Evolutionary conservation across 30 jellyfish, hydroid and myxozoan genomes (phyloP), one percentile per base, ranked within the genome.

Genomic region (Turritopsis rubra): DNA sequence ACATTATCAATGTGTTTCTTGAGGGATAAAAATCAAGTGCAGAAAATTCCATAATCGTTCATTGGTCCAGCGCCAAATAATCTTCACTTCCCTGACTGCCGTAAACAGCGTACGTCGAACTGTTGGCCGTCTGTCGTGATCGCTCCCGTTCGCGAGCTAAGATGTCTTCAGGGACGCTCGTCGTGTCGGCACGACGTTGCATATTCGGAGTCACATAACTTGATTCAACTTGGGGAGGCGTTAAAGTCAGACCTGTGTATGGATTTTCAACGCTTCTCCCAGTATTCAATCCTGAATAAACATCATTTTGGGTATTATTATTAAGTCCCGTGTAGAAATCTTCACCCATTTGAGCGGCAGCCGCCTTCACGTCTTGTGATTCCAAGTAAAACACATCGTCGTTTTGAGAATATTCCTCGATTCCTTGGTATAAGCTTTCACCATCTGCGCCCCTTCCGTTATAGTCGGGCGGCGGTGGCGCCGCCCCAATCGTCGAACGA

Each of bases 381-480:
- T 68, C 77, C 77, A 68, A 68, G 77, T 68, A 68, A 68, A 68
- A 68, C 28, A 68, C 77, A 9, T 68, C 77, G 21, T 68, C 30
- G 19, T 68, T n/a, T 68, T 68, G 9, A 23, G 77, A 23, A 19
- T 68, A 68, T 8, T 68, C 8, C 0, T 68, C 77, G 9, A 68
- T 68, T 23, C 77, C 77, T 68, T 68, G 31, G 30, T 68, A 68
- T 8, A 68, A 1, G 1, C 28, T 27, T 22, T 68, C 77, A n/a
- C 77, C 21, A 27, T 17, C 19, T 7, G 77, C 77, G 9, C 77
- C 77, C 19, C 31, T 27, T 7, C 21, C 77, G 28, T 27, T 68
- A 68, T 68, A 68, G 30, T 68, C 77, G 28, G 77, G 77, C 30
- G 77, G 77, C 21, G 77, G 77, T 68, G 77, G 77, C 30, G 77